Evolutionary conservation across 2,797 vertebrate species (phyloP).

Genomic region (Poecilia velifera): DNA sequence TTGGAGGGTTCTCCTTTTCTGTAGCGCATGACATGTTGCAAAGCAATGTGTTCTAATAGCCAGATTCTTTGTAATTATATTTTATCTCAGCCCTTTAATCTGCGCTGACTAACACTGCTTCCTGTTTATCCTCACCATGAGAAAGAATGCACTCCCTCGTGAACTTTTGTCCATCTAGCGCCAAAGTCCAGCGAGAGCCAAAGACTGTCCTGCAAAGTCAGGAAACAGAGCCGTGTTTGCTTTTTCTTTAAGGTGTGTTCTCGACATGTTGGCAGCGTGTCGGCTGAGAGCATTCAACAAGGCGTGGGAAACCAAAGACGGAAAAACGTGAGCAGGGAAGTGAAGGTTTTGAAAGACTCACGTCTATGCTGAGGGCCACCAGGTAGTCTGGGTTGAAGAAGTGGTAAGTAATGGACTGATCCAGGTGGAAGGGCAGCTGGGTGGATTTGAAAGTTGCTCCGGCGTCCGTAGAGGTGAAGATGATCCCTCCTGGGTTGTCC

Average conservation of each 20-base stretch:
- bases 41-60: background rate
- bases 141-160: conserved; percentile 82
- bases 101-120: conserved; percentile 11
- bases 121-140: conserved; percentile 79
- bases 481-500: conserved; percentile 73
- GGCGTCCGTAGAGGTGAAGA: conserved; percentile 82
- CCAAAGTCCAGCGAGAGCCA: conserved; percentile 86
- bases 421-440: conserved; percentile 82
- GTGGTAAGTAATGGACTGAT: conserved; percentile 80
- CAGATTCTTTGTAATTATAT: background rate
- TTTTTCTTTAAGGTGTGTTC: conserved; percentile 57
- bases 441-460: conserved; percentile 79
- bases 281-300: background rate
- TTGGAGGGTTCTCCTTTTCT: background rate
- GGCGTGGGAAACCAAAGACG: background rate
- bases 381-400: conserved; percentile 79
- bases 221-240: conserved; percentile 59
- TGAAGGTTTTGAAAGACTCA: conserved; percentile 54
- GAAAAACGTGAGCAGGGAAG: background rate
- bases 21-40: background rate
- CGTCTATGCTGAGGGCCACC: conserved; percentile 80
- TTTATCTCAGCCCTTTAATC: background rate
- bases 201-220: conserved; percentile 72
- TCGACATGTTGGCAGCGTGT: conserved; percentile 13
- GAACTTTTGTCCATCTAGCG: conserved; percentile 78